phyloP scores from a whole-genome alignment of 2,113 vertebrate genomes.

The Cnemophilus loriae region DNA sequence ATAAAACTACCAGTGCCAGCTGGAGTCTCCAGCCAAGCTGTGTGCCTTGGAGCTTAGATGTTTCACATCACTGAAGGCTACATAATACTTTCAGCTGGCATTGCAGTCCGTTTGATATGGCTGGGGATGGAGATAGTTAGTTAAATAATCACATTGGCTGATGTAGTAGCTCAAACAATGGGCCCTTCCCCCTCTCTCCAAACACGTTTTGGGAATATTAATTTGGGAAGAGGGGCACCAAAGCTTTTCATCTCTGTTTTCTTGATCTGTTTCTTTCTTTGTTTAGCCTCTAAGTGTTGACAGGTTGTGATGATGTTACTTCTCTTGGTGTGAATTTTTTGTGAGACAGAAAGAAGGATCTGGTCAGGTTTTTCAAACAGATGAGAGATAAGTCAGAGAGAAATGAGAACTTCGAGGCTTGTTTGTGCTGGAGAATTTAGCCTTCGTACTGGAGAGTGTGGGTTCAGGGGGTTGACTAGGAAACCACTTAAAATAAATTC shows the following conservation, averaged over 20 bases:
- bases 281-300: conserved; percentile 48
- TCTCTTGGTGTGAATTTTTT: conserved; percentile 38
- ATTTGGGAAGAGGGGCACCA: conserved; percentile 8
- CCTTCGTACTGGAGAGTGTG: not conserved
- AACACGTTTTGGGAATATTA: conserved; percentile 13
- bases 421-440: conserved; percentile 25
- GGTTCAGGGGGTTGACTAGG: not conserved
- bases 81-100: conserved; percentile 59
- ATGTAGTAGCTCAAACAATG: conserved; percentile 26
- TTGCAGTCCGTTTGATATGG: conserved; percentile 39
- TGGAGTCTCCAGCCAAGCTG: conserved; percentile 3
- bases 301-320: conserved; percentile 37
- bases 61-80: conserved; percentile 65
- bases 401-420: conserved; percentile 8
- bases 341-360: conserved; percentile 14
- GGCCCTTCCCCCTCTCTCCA: not conserved
- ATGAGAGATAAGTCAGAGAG: conserved; percentile 39
- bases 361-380: conserved; percentile 31
- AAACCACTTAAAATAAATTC: not conserved
- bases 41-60: conserved; percentile 51
- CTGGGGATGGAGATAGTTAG: conserved; percentile 57
- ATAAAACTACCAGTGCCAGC: conserved; percentile 46
- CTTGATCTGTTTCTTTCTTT: conserved; percentile 30
- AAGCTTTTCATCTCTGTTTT: conserved; percentile 14
- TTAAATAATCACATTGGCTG: conserved; percentile 8